A percentile compares a stretch with the other conserved stretches of the same genome.
These are phyloP conservation scores for Andinoacara biseriatus DNA, from an alignment of 2,113 vertebrate genomes.

Conservation along the genomic window DNA sequence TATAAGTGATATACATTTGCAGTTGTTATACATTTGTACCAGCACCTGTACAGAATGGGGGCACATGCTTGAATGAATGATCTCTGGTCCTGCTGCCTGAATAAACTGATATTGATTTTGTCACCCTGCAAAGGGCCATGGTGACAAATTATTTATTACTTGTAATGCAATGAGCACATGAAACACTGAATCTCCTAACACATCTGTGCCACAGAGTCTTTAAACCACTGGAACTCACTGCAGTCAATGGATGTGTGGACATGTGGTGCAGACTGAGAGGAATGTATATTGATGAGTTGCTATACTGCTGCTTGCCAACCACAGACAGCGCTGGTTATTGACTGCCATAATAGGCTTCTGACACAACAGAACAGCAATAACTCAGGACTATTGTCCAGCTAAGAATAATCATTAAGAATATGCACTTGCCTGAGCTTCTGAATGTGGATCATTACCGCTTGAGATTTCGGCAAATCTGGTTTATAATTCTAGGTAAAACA, in stretches of 20 bases:
- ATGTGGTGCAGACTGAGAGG: conserved; percentile 29
- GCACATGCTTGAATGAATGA: conserved; percentile 40
- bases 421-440: conserved; percentile 30
- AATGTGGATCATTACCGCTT: conserved; percentile 50
- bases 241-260: conserved; percentile 53
- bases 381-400: conserved; percentile 52
- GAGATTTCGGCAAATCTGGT: conserved; percentile 44
- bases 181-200: conserved; percentile 64
- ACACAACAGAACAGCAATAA: conserved; percentile 45
- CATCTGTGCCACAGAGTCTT: conserved; percentile 56
- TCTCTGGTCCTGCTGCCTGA: conserved; percentile 44
- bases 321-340: conserved; percentile 54
- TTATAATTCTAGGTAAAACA: conserved; percentile 54
- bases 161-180: conserved; percentile 59
- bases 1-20: not conserved
- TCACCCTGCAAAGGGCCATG: conserved; percentile 36
- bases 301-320: conserved; percentile 46
- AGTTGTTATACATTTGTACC: not conserved
- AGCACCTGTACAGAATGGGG: conserved; percentile 25
- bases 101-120: conserved; percentile 75
- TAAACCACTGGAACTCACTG: conserved; percentile 61
- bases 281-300: conserved; percentile 53
- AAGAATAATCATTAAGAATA: conserved; percentile 58
- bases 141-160: conserved; percentile 72
- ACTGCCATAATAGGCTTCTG: conserved; percentile 58